Percentiles rank a stretch among this genome's conserved stretches.
phyloP scores from a whole-genome alignment of 2,113 vertebrate genomes.

The Limanda limanda region DNA sequence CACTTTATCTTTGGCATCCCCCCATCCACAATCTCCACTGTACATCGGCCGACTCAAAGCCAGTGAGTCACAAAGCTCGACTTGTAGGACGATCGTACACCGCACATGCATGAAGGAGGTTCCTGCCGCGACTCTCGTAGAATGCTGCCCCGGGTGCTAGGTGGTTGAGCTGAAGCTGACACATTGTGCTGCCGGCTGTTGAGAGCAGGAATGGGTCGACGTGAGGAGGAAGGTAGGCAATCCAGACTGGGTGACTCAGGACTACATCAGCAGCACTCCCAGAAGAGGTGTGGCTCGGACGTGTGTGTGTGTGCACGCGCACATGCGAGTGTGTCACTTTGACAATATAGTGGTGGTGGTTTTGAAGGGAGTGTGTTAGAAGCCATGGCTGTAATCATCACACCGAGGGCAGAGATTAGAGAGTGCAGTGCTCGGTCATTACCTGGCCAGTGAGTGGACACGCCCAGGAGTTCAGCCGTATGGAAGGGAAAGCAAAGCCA shows the following conservation, averaged over 20 bases:
- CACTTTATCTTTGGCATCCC: conserved; percentile 61
- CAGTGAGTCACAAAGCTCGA: conserved; percentile 55
- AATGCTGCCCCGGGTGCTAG: conserved; percentile 36
- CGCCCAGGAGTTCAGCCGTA: conserved; percentile 51
- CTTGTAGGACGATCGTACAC: conserved; percentile 28
- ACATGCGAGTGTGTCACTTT: conserved; percentile 47
- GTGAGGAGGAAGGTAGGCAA: conserved; percentile 25
- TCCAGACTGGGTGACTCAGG: conserved; percentile 68
- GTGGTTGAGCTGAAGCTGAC: neutral
- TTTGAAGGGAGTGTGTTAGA: conserved; percentile 71
- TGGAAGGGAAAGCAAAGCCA: conserved; percentile 17
- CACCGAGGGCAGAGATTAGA: conserved; percentile 63
- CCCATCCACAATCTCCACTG: conserved; percentile 41
- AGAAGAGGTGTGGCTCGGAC: conserved; percentile 59
- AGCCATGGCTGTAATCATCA: conserved; percentile 62
- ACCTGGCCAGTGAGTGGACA: conserved; percentile 59
- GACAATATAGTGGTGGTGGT: conserved; percentile 55
- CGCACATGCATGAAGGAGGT: conserved; percentile 21
- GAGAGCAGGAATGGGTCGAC: conserved; percentile 3
- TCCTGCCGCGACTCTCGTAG: conserved; percentile 23
- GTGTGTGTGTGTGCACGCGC: conserved; percentile 11
- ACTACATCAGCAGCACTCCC: conserved; percentile 65
- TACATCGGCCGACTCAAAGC: conserved; percentile 56
- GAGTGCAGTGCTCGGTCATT: conserved; percentile 56
- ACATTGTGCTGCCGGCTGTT: neutral